Base-by-base conservation (phyloP, 2,888 invertebrate genomes). In the Xanthorhoe designata region DNA sequence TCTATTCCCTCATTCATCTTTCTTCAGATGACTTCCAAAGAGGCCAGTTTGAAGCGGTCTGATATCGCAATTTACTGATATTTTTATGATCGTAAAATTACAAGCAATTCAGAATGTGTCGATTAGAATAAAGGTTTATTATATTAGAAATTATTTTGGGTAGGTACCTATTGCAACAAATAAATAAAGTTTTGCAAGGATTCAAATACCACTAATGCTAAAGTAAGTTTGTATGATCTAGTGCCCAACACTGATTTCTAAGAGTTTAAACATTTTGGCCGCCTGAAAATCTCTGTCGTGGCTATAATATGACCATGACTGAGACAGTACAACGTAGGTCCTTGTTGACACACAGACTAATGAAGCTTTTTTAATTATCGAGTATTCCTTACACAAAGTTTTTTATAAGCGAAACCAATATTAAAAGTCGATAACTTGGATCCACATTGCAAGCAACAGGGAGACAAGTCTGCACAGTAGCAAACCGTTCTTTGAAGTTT, bases 401-500 rank as follows among this genome's bases (percentile, higher is more conserved):
- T 9, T 42, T 42, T 13, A 13, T 4, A 3, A 13, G 13, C 38
- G 24, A 42, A 42, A 32, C 8, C n/a, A 32, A 29, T 32, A 53
- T 38, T 15, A 47, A 38, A 54, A 52, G 62, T 32, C 8, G 18
- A 66, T 68, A 54, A 54, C 64, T 69, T 74, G 52, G 51, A 51
- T 6, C 45, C 58, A 49, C 17, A 61, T 53, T 63, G 54, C 64
- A 51, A 47, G 63, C 60, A 61, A 3, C 45, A 32, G 47, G 55
- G 65, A 58, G 73, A 75, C 73, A 76, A 72, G 73, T 75, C 75
- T 75, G 74, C 74, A 72, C 70, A 71, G 68, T 64, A 61, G 66
- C 69, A 54, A 52, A 64, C 61, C 63, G 69, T 67, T 72, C 75
- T 78, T 82, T 81, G 82, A 82, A 77, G 76, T 79, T 73, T 55